Base-by-base conservation (phyloP, 2,797 vertebrate species). In the Hydrophis major region DNA sequence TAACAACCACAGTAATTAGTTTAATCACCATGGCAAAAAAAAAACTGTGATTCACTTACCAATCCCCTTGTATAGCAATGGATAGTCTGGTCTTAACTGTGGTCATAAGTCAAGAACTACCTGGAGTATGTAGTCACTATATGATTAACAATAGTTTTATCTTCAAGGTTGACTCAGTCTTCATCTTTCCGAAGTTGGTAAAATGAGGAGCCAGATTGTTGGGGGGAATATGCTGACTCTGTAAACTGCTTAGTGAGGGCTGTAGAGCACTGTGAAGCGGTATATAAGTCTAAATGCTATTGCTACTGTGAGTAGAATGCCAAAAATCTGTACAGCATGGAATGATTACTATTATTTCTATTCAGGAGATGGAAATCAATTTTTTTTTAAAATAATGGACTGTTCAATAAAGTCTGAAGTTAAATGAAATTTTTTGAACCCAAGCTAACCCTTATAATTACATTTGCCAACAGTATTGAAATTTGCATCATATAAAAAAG, bases 401-500 rank as follows among this genome's bases (percentile, higher is more conserved):
- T 56, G 14, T 25, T 55, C n/a, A 20, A 4, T 2, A 28, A 53
- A 32, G 50, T 63, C 32, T 13, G 32, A 53, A 18, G 61, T 55
- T 4, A 89, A 55, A 4, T 63, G 20, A 16, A 53, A 47, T 5
- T 25, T 5, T 25, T 55, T 86, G 13, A 89, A 74, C 27, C 18
- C 5, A 6, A 10, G 12, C 14, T 42, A 83, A 86, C 55, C 14
- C 47, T 59, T 53, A 18, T 18, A 12, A 66, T 18, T n/a, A 47
- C 20, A 78, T 78, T 56, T 22, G 42, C 16, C 13, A 28, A 42
- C 7, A 12, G 12, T 60, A 86, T 13, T 91, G 87, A 55, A 94
- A 92, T 93, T 89, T 96, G 87, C 59, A 96, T 90, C 55, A 91
- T 42, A 56, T 53, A 91, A 0, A 74, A 87, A 94, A 42, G 37